Conservation (phyloP, 2,113 vertebrate species). For the Entelurus aequoreus region DNA sequence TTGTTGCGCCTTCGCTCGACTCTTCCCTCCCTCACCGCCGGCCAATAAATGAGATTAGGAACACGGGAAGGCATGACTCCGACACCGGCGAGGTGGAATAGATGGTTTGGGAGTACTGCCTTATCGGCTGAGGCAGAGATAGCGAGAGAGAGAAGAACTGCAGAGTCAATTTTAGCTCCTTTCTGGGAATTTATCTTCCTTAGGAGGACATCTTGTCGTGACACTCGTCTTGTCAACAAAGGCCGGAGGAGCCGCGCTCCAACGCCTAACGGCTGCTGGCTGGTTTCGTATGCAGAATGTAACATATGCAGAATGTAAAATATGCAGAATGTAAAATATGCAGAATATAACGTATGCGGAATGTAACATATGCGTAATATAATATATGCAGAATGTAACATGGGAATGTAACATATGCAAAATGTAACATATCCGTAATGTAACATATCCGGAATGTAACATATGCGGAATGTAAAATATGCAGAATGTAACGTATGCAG, state of each 20-base stretch:
- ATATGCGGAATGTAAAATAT: no score
- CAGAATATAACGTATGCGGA: no score
- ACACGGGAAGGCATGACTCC: slow-evolving; percentile 21
- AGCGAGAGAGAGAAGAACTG: slow-evolving; percentile 14
- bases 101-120: slow-evolving; percentile 20
- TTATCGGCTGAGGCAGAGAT: slow-evolving; percentile 35
- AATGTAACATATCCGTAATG: no score
- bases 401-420: no score
- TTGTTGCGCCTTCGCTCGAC: neutral
- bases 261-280: slow-evolving; percentile 15
- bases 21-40: slow-evolving; percentile 12
- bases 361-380: no score
- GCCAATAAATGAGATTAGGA: slow-evolving; percentile 34
- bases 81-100: slow-evolving; percentile 13
- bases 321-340: no score
- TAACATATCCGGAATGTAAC: no score
- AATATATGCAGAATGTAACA: no score
- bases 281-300: no score
- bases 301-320: no score
- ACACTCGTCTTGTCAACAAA: slow-evolving; percentile 49
- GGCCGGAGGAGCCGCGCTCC: slow-evolving; percentile 37
- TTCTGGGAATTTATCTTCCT: slow-evolving; percentile 53
- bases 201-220: slow-evolving; percentile 41
- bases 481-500: no score
- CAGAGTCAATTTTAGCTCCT: slow-evolving; percentile 54